Percentiles rank a stretch among this genome's conserved stretches.
Conservation (phyloP, 2,113 vertebrate species). For the Catharus fuscescens region DNA sequence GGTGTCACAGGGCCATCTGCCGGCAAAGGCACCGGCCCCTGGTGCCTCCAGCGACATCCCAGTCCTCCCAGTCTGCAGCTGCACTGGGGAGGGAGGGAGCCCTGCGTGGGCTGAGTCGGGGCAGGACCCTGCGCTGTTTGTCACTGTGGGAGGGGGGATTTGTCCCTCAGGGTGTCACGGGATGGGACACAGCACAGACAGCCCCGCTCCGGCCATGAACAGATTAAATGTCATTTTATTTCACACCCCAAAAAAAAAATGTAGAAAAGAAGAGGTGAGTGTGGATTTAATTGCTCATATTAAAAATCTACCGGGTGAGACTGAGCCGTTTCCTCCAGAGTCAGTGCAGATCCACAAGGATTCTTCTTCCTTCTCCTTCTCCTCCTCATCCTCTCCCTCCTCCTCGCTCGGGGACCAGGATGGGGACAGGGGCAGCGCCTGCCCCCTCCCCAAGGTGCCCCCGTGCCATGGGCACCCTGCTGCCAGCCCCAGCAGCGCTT, state of each 20-base stretch:
- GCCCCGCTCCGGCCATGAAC: conserved; percentile 6
- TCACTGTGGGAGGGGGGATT: neutral
- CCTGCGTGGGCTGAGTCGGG: neutral
- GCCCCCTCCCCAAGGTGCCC: neutral
- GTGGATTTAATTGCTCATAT: conserved; percentile 74
- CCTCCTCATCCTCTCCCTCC: neutral
- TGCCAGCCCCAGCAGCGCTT: fast-evolving
- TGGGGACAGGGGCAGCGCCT: neutral
- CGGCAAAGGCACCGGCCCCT: neutral
- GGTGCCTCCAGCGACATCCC: neutral
- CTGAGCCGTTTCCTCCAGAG: conserved; percentile 75
- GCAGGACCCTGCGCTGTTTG: too few relatives aligned
- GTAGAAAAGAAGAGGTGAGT: conserved; percentile 92
- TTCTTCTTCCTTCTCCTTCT: neutral
- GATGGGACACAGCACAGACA: neutral
- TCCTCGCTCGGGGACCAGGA: neutral
- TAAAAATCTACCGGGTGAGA: conserved; percentile 79
- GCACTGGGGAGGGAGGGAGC: neutral
- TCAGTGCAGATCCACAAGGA: neutral
- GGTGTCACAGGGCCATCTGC: conserved; percentile 56
- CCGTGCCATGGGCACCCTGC: neutral
- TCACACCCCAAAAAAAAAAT: conserved; percentile 78
- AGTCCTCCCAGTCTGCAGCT: neutral
- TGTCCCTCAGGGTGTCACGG: neutral
- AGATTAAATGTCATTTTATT: conserved; percentile 89